Evolutionary conservation across 2,888 invertebrate species (phyloP).

Genomic region (Harpalus rubripes): DNA sequence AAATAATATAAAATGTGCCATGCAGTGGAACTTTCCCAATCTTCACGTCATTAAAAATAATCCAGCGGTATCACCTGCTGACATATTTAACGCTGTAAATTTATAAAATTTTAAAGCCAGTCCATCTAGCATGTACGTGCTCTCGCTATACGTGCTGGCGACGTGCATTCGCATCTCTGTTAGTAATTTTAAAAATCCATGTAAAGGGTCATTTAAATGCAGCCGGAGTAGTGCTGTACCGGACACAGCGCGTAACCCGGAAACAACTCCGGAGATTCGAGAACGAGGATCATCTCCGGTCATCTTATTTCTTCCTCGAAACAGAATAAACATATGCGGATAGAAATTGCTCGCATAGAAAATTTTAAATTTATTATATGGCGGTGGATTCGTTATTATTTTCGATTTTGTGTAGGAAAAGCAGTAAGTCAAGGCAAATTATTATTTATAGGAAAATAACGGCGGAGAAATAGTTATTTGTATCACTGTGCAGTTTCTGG

Average conservation of each 20-base stretch:
- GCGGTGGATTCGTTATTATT: too few relatives aligned
- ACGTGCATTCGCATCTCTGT: conserved; percentile 19
- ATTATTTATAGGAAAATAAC: too few relatives aligned
- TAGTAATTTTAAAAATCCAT: conserved; percentile 45
- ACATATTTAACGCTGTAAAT: neutral
- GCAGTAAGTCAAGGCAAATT: too few relatives aligned
- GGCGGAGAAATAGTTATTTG: too few relatives aligned
- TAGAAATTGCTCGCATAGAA: too few relatives aligned
- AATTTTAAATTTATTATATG: too few relatives aligned
- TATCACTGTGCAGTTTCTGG: too few relatives aligned
- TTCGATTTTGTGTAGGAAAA: too few relatives aligned
- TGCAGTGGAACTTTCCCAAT: neutral
- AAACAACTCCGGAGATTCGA: neutral
- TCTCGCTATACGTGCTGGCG: neutral
- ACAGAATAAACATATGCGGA: neutral
- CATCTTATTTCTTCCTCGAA: conserved; percentile 22
- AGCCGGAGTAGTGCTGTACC: conserved; percentile 14
- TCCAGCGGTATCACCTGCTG: neutral
- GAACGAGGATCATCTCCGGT: conserved; percentile 23
- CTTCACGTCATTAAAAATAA: neutral
- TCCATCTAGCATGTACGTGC: neutral
- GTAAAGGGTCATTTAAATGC: conserved; percentile 50
- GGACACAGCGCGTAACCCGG: conserved; percentile 9
- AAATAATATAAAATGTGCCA: neutral
- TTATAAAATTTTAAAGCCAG: neutral